phyloP scores from a whole-genome alignment of 2,888 invertebrate genomes.

The Cerceris ruficornis region DNA sequence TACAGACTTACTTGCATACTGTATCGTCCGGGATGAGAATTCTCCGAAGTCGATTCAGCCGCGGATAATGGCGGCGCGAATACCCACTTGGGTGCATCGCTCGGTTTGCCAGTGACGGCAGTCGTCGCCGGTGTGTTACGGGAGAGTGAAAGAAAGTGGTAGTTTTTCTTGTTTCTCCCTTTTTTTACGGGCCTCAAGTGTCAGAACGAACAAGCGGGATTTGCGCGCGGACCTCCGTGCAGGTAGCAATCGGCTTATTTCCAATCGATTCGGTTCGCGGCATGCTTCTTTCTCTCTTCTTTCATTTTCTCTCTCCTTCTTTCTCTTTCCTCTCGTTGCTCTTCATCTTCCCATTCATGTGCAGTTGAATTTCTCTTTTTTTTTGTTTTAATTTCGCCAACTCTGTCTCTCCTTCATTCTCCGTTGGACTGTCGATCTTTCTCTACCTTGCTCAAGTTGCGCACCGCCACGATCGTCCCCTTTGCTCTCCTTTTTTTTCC shows the following conservation, averaged over 20 bases:
- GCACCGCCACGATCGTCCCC: not conserved
- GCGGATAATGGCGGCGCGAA: slow-evolving; percentile 38
- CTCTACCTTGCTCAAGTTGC: too few species aligned
- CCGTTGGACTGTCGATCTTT: not conserved
- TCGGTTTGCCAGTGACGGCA: not conserved
- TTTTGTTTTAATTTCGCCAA: not conserved
- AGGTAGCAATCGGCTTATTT: slow-evolving; percentile 71
- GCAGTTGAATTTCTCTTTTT: slow-evolving; percentile 21
- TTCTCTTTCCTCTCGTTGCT: slow-evolving; percentile 27
- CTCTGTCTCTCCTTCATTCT: not conserved
- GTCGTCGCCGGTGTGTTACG: slow-evolving; percentile 30
- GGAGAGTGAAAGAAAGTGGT: slow-evolving; percentile 50
- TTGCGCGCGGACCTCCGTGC: slow-evolving; percentile 70
- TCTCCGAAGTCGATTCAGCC: slow-evolving; percentile 43
- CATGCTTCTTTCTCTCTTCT: slow-evolving; percentile 47
- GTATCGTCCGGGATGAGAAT: slow-evolving; percentile 17
- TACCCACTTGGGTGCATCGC: not conserved
- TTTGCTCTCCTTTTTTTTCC: not conserved
- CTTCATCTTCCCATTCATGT: slow-evolving; percentile 47
- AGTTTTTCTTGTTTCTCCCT: slow-evolving; percentile 47
- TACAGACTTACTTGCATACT: not conserved
- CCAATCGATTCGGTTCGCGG: slow-evolving; percentile 69
- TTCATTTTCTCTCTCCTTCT: slow-evolving; percentile 37
- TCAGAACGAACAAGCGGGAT: slow-evolving; percentile 65
- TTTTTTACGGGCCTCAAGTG: slow-evolving; percentile 54